Conservation (phyloP, 1,140 invertebrate species). For the Ips nitidus region DNA sequence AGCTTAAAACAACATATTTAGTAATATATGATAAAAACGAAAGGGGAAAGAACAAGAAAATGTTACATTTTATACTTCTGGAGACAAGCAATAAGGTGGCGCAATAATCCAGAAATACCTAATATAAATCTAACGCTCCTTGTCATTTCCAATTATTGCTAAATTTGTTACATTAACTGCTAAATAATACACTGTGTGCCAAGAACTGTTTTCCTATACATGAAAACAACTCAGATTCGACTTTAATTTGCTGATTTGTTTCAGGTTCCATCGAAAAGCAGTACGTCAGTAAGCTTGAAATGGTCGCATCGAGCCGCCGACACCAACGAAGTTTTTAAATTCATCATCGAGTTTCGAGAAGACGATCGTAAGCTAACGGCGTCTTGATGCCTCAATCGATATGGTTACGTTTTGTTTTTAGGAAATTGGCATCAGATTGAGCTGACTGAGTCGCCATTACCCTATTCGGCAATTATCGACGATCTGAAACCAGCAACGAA, state of each 20-base stretch:
- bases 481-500: conserved; percentile 76
- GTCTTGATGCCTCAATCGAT: background rate
- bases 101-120: no score
- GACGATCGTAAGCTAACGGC: conserved; percentile 56
- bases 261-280: conserved; percentile 51
- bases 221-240: no score
- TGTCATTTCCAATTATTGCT: no score
- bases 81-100: no score
- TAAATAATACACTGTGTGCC: no score
- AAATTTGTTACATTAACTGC: no score
- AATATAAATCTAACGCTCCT: no score
- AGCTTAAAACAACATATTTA: no score
- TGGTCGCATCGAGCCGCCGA: conserved; percentile 71
- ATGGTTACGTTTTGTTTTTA: conserved; percentile 34
- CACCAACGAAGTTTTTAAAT: conserved; percentile 71
- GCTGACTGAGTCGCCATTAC: conserved; percentile 61
- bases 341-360: conserved; percentile 72
- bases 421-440: conserved; percentile 68
- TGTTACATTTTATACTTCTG: no score
- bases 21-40: no score
- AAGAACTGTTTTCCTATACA: no score
- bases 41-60: conserved; percentile 53
- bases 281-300: conserved; percentile 71
- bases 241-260: background rate
- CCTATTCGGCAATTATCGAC: conserved; percentile 64